Evolutionary conservation across 2,888 invertebrate species (phyloP), one percentile per base, ranked within the genome.

Genomic region (Phragmatobia fuliginosa): DNA sequence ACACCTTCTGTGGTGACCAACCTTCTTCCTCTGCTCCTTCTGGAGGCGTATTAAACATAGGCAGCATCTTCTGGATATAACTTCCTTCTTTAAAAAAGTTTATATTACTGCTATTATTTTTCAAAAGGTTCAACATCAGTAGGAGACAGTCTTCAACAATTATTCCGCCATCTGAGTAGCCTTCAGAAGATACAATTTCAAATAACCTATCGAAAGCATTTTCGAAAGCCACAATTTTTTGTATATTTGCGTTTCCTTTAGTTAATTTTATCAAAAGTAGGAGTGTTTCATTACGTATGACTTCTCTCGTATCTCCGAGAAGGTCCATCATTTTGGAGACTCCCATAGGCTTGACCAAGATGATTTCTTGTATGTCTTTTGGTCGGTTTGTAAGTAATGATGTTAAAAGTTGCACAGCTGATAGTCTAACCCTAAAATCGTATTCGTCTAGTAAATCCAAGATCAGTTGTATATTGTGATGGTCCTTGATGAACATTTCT

Each of bases 211-310:
- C 99, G 88, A 99, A 99, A 0, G 99, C 99, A 93, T 99, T 99
- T 91, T 99, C 99, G 90, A 99, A 99, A 0, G 99, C 99, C 0
- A 99, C 99, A 84, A 99, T 99, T 94, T 99, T 99, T 91, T 99
- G 99, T 84, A 99, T 99, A 90, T 99, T 99, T 0, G 99, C 98
- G 94, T 99, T 99, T 21, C 98, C 97, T 84, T 95, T 98, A 0
- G 99, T 99, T 81, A 99, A 92, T 85, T 99, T 98, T 76, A 98
- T 98, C 0, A 99, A 95, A 63, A 99, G 94, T 8, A 99, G 92
- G 16, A 99, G 93, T 0, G 98, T 98, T 94, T 99, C 99, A 89
- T 99, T 99, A 75, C 99, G 95, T 71, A 99, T 98, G 1, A 99
- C 98, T 95, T 99, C 99, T 80, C 99, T 96, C 68, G 97, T 98